Evolutionary conservation across 2,888 invertebrate genomes (phyloP), one percentile per base, ranked within the genome.

Genomic region (Diarsia brunnea): DNA sequence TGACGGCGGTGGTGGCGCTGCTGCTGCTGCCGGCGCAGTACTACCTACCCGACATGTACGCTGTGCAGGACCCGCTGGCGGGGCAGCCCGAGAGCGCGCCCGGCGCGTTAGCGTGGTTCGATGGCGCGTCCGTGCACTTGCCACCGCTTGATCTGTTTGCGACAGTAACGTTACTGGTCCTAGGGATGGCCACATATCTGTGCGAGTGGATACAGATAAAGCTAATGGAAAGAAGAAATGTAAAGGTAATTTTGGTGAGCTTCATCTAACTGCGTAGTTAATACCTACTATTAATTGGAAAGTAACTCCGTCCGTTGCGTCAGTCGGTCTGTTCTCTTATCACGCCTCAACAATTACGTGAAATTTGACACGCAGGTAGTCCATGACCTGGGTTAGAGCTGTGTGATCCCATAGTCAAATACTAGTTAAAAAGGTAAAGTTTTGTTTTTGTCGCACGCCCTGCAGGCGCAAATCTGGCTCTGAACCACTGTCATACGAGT

Each of bases 131-230:
- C 74, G 49, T 80, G 63, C 80, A 81, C 45, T 81, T 92, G 65
- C 91, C 94, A 43, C 90, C 93, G n/a, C 82, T 94, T 69, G 95
- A 96, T 84, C 69, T 94, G 31, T 84, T 93, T 73, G 85, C 93
- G 66, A 91, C 95, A 45, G 70, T 90, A 21, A 75, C 90, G 19
- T 87, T 95, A 75, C 64, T 94, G 51, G 45, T 90, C 55, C 60
- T 93, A 58, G 93, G 91, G n/a, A 69, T 92, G 27, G 45, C 91
- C 24, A 92, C 89, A 53, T 94, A 95, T 81, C 74, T 94, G 64
- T 93, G 91, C 86, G 95, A 95, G 86, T 95, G 94, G 94, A 92
- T 95, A 81, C 95, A 95, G 76, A 93, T 94, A 81, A 95, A 95
- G 88, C 84, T 94, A 51, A 92, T 95, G 92, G 95, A 95, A 87